Conservation (phyloP, 2,113 vertebrate genomes). For the Alligator mississippiensis region DNA sequence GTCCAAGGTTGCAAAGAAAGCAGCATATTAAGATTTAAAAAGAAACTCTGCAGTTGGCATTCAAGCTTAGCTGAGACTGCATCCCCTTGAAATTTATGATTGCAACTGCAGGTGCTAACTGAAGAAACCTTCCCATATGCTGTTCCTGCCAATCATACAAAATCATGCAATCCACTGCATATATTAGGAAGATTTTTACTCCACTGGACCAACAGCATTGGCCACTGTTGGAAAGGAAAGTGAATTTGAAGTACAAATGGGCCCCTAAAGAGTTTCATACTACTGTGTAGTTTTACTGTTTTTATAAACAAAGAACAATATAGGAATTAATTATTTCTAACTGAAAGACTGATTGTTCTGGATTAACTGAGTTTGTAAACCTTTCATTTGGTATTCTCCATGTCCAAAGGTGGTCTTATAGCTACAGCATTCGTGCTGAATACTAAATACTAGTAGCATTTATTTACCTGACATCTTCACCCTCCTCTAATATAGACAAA, state of each 20-base stretch:
- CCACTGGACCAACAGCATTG: neutral
- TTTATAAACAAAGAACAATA: neutral
- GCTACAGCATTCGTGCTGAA: neutral
- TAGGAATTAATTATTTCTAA: neutral
- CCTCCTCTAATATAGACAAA: constrained; percentile 98
- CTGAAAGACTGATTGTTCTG: neutral
- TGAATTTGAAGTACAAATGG: neutral
- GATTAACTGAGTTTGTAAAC: neutral
- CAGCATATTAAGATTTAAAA: neutral
- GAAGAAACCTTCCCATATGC: neutral
- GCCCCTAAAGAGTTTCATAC: neutral
- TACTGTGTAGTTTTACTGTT: neutral
- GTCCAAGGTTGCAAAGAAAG: neutral
- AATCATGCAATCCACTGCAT: neutral
- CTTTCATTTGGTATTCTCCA: neutral
- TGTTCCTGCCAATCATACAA: neutral
- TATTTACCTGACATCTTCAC: constrained; percentile 98
- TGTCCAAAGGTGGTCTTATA: neutral
- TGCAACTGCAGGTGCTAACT: neutral
- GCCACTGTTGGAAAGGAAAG: neutral
- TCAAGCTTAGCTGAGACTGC: too few relatives aligned
- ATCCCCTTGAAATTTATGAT: too few relatives aligned
- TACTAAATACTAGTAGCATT: neutral
- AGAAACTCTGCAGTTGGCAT: neutral
- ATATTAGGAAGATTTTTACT: neutral